Evolutionary conservation across 1,140 invertebrate species (phyloP).

Genomic region (Hylaeus volcanicus): DNA sequence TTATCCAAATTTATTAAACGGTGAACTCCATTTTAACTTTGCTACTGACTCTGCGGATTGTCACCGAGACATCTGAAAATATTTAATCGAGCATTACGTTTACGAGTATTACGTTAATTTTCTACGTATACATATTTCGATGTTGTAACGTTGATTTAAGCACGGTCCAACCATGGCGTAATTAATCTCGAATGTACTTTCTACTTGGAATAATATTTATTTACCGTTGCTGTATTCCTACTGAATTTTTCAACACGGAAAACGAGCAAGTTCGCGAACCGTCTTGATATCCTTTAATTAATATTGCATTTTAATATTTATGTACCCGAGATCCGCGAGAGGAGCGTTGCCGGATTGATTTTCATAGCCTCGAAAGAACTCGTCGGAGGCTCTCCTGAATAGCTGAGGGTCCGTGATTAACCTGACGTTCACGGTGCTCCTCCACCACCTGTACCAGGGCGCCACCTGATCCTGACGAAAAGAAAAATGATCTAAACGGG

Average conservation of each 20-base stretch:
- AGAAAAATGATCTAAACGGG: conserved; percentile 33
- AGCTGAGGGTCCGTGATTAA: conserved; percentile 71
- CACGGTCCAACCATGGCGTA: too few species aligned
- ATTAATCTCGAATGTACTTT: too few species aligned
- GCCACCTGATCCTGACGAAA: conserved; percentile 74
- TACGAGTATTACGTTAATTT: too few species aligned
- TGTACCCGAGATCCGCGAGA: neutral
- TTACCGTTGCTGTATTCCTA: too few species aligned
- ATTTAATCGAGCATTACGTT: too few species aligned
- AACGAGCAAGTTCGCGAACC: too few species aligned
- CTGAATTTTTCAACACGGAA: too few species aligned
- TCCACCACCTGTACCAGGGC: conserved; percentile 81
- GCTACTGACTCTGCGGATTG: neutral
- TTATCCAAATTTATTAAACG: neutral
- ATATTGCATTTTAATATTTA: neutral
- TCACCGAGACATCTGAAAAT: neutral
- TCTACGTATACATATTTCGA: too few species aligned
- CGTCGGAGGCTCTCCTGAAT: conserved; percentile 59
- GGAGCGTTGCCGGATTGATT: conserved; percentile 46
- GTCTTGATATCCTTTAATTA: neutral
- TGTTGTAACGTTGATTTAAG: too few species aligned
- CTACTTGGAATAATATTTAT: too few species aligned
- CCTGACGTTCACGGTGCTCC: conserved; percentile 74
- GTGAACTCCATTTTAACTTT: neutral
- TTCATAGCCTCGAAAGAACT: conserved; percentile 60